A percentile compares a stretch with the other conserved stretches of the same genome.
Evolutionary conservation across 2,113 vertebrate species (phyloP).

Genomic region (Rhabdornis inornatus): DNA sequence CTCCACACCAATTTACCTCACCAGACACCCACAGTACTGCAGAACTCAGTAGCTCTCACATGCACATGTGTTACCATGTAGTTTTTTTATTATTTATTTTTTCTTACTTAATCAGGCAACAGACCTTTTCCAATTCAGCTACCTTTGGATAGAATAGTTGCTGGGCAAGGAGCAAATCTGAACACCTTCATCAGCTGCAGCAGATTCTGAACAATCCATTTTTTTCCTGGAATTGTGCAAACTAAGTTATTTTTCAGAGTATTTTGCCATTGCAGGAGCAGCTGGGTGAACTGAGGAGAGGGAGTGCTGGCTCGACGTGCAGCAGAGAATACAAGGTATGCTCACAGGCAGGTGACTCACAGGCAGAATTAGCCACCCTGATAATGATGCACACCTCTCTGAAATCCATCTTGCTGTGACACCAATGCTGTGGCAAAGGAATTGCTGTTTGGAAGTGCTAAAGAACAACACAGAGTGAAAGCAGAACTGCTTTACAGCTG

Average conservation of each 20-base stretch:
- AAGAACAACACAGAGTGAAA: background rate
- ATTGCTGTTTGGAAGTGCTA: background rate
- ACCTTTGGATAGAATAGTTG: background rate
- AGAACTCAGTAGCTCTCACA: background rate
- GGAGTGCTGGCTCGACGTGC: background rate
- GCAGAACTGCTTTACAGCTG: background rate
- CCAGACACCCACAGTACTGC: background rate
- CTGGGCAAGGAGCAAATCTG: background rate
- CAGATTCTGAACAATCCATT: background rate
- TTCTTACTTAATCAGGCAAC: background rate
- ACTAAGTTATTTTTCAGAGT: background rate
- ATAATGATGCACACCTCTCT: background rate
- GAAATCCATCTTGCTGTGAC: fast-evolving
- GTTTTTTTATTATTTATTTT: background rate
- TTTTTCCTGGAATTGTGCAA: background rate
- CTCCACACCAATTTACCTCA: background rate
- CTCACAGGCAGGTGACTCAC: background rate
- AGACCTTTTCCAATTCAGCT: background rate
- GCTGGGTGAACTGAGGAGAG: background rate
- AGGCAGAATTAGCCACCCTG: background rate
- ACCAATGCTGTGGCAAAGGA: background rate
- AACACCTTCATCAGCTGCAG: background rate
- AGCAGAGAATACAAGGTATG: background rate
- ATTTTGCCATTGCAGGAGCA: background rate
- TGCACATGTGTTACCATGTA: background rate